Percentiles rank a stretch among this genome's conserved stretches.
These are phyloP conservation scores for Gymnoscelis rufifasciata DNA, from an alignment of 2,888 invertebrate genomes.

Conservation along the genomic window DNA sequence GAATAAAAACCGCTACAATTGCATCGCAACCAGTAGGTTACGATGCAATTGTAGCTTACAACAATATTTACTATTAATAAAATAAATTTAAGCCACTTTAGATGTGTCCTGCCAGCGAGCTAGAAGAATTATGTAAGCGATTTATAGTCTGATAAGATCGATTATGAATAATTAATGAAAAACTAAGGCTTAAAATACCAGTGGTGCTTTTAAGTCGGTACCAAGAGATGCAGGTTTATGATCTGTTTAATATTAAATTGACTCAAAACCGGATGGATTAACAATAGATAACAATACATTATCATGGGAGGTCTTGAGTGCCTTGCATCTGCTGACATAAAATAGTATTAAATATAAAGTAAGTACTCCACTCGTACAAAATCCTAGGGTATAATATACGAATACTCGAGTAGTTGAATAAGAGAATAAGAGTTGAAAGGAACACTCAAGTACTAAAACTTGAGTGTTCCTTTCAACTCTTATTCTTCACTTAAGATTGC, in stretches of 20 bases:
- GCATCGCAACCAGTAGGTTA: too few species aligned
- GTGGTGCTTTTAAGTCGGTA: constrained; percentile 24
- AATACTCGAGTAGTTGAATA: too few species aligned
- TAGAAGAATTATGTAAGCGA: constrained; percentile 14
- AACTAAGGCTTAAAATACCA: constrained; percentile 18
- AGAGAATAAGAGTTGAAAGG: too few species aligned
- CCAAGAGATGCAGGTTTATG: constrained; percentile 18
- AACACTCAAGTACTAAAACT: too few species aligned
- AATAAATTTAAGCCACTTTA: constrained; percentile 7
- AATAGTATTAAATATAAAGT: not conserved
- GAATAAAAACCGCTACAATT: too few species aligned
- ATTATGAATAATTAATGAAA: constrained; percentile 19
- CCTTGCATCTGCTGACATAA: not conserved
- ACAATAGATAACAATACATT: constrained; percentile 21
- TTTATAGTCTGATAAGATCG: constrained; percentile 15
- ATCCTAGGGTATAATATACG: too few species aligned
- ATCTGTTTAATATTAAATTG: constrained; percentile 26
- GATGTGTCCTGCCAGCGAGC: not conserved
- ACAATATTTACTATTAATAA: too few species aligned
- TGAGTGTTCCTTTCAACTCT: too few species aligned
- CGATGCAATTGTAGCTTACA: too few species aligned
- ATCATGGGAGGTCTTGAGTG: constrained; percentile 7
- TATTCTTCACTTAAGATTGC: too few species aligned
- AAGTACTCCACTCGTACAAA: too few species aligned
- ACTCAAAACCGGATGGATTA: constrained; percentile 23